Conservation (phyloP, 1,140 invertebrate species). For the Polyergus mexicanus region DNA sequence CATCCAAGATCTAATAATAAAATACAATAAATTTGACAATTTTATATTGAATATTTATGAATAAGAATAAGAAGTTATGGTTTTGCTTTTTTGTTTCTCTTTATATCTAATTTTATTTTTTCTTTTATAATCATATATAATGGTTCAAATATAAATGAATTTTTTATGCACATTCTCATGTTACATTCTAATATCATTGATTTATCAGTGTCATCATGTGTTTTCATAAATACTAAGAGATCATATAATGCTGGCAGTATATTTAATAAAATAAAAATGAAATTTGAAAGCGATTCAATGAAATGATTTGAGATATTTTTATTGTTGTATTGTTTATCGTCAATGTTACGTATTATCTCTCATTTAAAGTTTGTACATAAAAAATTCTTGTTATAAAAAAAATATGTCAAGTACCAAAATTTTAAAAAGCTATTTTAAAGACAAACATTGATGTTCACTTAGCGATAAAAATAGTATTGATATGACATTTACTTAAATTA, state of each 20-base stretch:
- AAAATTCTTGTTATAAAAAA: slow-evolving; percentile 14
- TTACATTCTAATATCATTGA: slow-evolving; percentile 13
- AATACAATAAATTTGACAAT: slow-evolving; percentile 10
- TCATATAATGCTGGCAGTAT: slow-evolving; percentile 45
- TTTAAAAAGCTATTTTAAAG: slow-evolving; percentile 4
- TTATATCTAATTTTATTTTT: background rate
- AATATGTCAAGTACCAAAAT: slow-evolving; percentile 1
- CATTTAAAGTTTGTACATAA: background rate
- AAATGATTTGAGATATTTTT: slow-evolving; percentile 11
- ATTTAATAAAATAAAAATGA: slow-evolving; percentile 39
- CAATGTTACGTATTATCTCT: background rate
- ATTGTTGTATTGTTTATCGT: slow-evolving; percentile 6
- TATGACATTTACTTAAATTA: slow-evolving; percentile 14
- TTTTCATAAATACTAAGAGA: slow-evolving; percentile 42
- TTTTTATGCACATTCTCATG: background rate
- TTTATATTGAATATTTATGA: background rate
- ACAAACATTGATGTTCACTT: background rate
- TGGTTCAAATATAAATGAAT: slow-evolving; percentile 10
- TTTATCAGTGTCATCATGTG: slow-evolving; percentile 14
- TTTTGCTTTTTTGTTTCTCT: background rate
- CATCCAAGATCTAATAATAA: background rate
- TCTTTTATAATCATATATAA: background rate
- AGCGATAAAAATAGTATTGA: slow-evolving; percentile 6
- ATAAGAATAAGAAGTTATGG: background rate
- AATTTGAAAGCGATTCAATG: background rate